Conservation (phyloP, 1,140 invertebrate genomes). For the Drosophila auraria region DNA sequence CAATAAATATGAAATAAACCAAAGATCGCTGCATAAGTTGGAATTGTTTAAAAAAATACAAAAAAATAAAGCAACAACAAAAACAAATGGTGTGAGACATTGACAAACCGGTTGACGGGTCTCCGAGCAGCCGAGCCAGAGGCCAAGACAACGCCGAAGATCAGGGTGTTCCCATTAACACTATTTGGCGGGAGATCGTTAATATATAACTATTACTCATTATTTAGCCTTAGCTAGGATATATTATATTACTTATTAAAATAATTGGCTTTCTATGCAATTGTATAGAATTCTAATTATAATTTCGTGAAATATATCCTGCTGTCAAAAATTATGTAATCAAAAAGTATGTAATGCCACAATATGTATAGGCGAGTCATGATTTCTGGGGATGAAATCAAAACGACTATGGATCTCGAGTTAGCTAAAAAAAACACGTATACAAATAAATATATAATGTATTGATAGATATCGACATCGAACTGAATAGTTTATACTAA, state of each 20-base stretch:
- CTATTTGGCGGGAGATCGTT: slow-evolving; percentile 1
- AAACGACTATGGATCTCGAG: too few relatives aligned
- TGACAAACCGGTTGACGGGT: slow-evolving; percentile 49
- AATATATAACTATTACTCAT: background rate
- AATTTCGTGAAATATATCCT: too few relatives aligned
- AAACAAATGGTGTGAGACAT: slow-evolving; percentile 24
- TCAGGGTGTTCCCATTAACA: slow-evolving; percentile 38
- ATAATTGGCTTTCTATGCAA: background rate
- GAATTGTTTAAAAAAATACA: slow-evolving; percentile 30
- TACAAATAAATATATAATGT: too few relatives aligned
- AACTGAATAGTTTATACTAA: too few relatives aligned
- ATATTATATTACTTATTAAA: background rate
- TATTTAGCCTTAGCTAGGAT: background rate
- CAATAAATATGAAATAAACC: slow-evolving; percentile 51
- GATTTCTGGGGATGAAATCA: too few relatives aligned
- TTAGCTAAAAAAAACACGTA: too few relatives aligned
- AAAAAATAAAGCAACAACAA: background rate
- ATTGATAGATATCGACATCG: too few relatives aligned
- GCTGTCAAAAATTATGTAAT: too few relatives aligned
- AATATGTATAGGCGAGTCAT: too few relatives aligned
- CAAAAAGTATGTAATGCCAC: too few relatives aligned
- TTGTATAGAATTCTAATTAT: background rate
- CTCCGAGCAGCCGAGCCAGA: slow-evolving; percentile 5
- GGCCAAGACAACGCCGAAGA: slow-evolving; percentile 29
- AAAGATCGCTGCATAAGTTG: slow-evolving; percentile 41